Evolutionary conservation across 2,113 vertebrate genomes (phyloP).

Genomic region (Ornithorhynchus anatinus): DNA sequence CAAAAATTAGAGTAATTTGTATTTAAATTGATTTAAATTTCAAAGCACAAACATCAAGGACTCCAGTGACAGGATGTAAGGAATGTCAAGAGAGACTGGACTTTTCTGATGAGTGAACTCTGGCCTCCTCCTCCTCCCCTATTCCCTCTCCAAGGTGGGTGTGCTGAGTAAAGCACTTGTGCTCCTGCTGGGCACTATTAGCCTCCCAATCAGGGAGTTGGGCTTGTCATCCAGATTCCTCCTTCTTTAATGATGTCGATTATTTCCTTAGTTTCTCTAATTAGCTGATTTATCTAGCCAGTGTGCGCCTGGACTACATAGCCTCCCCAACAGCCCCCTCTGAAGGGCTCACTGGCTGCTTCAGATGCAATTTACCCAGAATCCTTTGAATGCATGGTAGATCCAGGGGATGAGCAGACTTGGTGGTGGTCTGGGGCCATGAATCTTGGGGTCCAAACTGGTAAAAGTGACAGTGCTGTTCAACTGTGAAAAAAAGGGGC

Average conservation of each 20-base stretch:
- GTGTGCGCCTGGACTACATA: slow-evolving; percentile 55
- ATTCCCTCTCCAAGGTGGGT: neutral
- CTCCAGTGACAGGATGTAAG: no score
- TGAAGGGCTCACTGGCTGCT: slow-evolving; percentile 57
- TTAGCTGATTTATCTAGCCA: slow-evolving; percentile 71
- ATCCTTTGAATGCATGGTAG: no score
- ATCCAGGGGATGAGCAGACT: no score
- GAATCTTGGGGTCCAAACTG: no score
- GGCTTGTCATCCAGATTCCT: slow-evolving; percentile 2
- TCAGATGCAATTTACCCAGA: no score
- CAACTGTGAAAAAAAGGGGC: no score
- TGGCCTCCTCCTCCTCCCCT: neutral
- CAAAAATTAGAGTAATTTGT: slow-evolving; percentile 59
- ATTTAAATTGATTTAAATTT: slow-evolving; percentile 67
- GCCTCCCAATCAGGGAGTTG: slow-evolving; percentile 47
- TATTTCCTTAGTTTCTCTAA: slow-evolving; percentile 71
- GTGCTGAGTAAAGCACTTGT: neutral
- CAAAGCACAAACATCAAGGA: slow-evolving; percentile 55
- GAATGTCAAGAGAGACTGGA: slow-evolving; percentile 14
- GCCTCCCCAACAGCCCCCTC: slow-evolving; percentile 58
- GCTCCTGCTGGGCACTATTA: slow-evolving; percentile 38
- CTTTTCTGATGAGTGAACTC: slow-evolving; percentile 18
- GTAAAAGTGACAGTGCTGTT: no score
- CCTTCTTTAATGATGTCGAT: slow-evolving; percentile 61
- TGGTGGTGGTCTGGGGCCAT: no score